Percentiles rank a stretch among this genome's conserved stretches.
These are phyloP conservation scores for Limanda limanda DNA, from an alignment of 2,113 vertebrate genomes.

Conservation along the genomic window DNA sequence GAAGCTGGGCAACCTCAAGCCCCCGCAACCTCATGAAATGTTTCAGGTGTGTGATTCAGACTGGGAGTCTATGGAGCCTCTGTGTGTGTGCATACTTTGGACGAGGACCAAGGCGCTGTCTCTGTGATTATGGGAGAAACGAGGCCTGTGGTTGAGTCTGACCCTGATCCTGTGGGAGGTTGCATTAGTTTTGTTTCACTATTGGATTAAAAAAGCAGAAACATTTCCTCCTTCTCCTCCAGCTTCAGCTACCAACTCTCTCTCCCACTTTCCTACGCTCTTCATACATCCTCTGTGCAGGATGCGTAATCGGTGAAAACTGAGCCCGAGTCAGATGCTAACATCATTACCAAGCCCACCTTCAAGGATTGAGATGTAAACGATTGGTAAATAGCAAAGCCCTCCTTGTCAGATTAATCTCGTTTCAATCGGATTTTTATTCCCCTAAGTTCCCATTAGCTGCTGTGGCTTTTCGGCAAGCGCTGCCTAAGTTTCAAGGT, in stretches of 20 bases:
- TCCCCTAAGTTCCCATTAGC: conserved; percentile 62
- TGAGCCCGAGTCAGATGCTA: conserved; percentile 64
- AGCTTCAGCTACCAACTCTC: conserved; percentile 27
- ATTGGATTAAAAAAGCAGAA: conserved; percentile 66
- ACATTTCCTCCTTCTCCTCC: conserved; percentile 51
- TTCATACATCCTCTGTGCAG: conserved; percentile 35
- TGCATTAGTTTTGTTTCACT: conserved; percentile 53
- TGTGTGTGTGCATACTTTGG: conserved; percentile 36
- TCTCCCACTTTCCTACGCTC: conserved; percentile 28
- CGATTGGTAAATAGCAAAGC: conserved; percentile 50
- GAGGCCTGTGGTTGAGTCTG: conserved; percentile 64
- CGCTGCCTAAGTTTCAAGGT: conserved; percentile 61
- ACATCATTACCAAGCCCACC: conserved; percentile 60
- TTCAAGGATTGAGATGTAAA: conserved; percentile 57
- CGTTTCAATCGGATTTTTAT: conserved; percentile 62
- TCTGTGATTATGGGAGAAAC: conserved; percentile 63
- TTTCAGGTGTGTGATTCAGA: conserved; percentile 58
- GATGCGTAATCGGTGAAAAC: conserved; percentile 64
- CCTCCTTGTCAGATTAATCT: conserved; percentile 62
- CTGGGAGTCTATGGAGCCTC: conserved; percentile 23
- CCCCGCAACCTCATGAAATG: conserved; percentile 24
- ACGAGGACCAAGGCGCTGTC: conserved; percentile 66
- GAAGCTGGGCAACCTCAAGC: conserved; percentile 44
- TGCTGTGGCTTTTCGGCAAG: conserved; percentile 52
- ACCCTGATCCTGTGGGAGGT: conserved; percentile 69